Conservation (phyloP, 2,888 invertebrate genomes). For the Pseudococcus longispinus region DNA sequence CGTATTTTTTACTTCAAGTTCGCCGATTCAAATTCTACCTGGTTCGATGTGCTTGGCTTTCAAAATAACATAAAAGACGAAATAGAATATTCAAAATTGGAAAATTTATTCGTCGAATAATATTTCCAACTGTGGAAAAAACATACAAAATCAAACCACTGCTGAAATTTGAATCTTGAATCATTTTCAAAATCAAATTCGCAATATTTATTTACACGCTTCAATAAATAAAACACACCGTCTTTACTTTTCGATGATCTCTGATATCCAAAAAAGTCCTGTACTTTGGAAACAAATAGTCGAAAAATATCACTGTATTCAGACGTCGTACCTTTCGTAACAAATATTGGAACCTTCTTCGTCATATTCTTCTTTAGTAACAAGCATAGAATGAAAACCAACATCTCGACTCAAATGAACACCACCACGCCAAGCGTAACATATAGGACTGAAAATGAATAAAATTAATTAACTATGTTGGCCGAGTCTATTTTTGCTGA, state of each 20-base stretch:
- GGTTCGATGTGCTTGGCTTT: not conserved
- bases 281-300: not conserved
- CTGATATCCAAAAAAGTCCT: not conserved
- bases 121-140: not conserved
- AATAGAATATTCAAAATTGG: not conserved
- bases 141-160: not conserved
- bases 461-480: not conserved
- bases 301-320: slow-evolving; percentile 59
- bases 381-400: slow-evolving; percentile 74
- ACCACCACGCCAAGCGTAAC: slow-evolving; percentile 91
- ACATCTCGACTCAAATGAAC: slow-evolving; percentile 76
- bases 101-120: not conserved
- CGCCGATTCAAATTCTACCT: not conserved
- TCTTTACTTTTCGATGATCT: not conserved
- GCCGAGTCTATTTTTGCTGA: not conserved
- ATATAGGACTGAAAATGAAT: slow-evolving; percentile 72
- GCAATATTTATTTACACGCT: no score
- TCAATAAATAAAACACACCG: not conserved
- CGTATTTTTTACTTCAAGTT: not conserved
- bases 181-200: not conserved
- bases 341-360: slow-evolving; percentile 77
- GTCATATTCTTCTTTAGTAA: slow-evolving; percentile 87
- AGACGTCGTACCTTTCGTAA: slow-evolving; percentile 67
- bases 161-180: no score
- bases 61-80: not conserved